Evolutionary conservation across 2,113 vertebrate species (phyloP).

Genomic region (Cichladusa arquata): DNA sequence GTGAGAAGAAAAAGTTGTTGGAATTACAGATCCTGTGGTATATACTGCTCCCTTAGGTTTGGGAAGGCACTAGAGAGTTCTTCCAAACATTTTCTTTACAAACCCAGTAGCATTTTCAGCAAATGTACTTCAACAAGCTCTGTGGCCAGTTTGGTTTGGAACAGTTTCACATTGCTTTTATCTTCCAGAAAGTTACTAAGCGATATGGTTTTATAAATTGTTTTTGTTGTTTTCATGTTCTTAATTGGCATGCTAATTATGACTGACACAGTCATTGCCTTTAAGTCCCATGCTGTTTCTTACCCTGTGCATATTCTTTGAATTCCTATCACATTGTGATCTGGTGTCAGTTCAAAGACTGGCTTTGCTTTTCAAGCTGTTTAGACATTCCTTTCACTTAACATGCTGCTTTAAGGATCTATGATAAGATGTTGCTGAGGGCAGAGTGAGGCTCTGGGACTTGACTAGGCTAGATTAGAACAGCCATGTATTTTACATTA

Average conservation of each 20-base stretch:
- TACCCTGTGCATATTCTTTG: background rate
- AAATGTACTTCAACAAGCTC: background rate
- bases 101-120: background rate
- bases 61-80: background rate
- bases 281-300: background rate
- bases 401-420: background rate
- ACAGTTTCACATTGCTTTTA: background rate
- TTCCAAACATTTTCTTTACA: background rate
- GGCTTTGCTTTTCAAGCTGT: background rate
- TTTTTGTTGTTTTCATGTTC: background rate
- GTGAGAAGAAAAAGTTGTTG: background rate
- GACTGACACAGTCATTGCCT: background rate
- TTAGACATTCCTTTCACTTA: background rate
- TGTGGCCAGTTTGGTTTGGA: background rate
- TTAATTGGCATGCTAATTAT: background rate
- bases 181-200: background rate
- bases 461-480: background rate
- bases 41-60: background rate
- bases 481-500: background rate
- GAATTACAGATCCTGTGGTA: background rate
- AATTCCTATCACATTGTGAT: background rate
- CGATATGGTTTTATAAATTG: background rate
- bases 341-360: background rate
- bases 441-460: background rate
- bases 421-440: background rate